phyloP scores from a whole-genome alignment of 2,888 invertebrate genomes.

The Pandemis cinnamomeana region DNA sequence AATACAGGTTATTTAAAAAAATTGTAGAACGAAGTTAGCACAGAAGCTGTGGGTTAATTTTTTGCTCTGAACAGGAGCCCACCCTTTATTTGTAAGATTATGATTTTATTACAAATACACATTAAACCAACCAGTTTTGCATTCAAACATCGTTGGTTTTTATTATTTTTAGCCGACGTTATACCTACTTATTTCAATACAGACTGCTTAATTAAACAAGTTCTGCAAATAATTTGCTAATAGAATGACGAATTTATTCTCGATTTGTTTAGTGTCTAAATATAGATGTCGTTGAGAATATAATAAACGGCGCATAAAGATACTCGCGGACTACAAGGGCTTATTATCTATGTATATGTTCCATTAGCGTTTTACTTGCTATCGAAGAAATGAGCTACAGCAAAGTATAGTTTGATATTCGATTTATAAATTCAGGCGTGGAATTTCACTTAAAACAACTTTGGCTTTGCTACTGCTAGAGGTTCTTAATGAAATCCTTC shows the following conservation, averaged over 20 bases:
- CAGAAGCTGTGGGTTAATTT: no score
- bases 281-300: background rate
- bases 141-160: background rate
- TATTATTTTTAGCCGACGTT: background rate
- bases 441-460: background rate
- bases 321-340: no score
- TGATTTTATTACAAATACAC: background rate
- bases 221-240: background rate
- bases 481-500: no score
- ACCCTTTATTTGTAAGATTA: background rate
- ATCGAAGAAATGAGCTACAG: no score
- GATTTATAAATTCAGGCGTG: background rate
- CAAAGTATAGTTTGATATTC: no score
- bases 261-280: background rate
- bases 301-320: background rate
- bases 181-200: background rate
- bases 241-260: background rate
- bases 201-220: background rate
- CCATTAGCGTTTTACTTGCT: no score
- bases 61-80: no score
- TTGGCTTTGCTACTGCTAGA: no score
- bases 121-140: background rate
- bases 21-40: no score
- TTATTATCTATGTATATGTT: no score
- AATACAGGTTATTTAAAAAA: no score